Percentiles rank a stretch among this genome's conserved stretches.
These are phyloP conservation scores for Limnephilus lunatus DNA, from an alignment of 2,888 invertebrate species.

Conservation along the genomic window DNA sequence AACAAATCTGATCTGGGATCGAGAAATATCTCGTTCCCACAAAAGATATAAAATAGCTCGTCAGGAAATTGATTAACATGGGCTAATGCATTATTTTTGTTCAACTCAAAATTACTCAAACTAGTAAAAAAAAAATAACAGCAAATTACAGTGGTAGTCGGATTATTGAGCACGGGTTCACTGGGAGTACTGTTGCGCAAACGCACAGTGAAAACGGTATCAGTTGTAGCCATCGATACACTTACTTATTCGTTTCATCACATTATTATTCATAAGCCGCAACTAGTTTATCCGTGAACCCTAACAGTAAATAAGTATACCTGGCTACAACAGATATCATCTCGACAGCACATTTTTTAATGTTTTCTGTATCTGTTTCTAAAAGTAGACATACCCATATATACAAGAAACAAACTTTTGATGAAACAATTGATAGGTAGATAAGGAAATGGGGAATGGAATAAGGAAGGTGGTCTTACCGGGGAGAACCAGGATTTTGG, in stretches of 20 bases:
- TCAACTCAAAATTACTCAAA: too few relatives aligned
- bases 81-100: too few relatives aligned
- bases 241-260: neutral
- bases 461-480: conserved; percentile 37
- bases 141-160: too few relatives aligned
- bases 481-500: conserved; percentile 19
- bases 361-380: neutral
- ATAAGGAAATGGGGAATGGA: conserved; percentile 1
- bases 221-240: neutral
- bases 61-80: neutral
- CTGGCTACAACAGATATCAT: too few relatives aligned
- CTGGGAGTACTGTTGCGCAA: neutral
- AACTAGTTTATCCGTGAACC: too few relatives aligned
- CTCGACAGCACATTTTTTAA: neutral
- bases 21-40: too few relatives aligned
- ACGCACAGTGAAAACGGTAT: neutral
- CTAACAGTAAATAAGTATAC: too few relatives aligned
- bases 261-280: too few relatives aligned
- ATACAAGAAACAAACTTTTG: neutral
- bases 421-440: neutral
- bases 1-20: too few relatives aligned
- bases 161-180: neutral
- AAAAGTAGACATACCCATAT: neutral
- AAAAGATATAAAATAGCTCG: too few relatives aligned
- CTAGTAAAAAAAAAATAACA: too few relatives aligned